Conservation (phyloP, 2,888 invertebrate species). For the Tillus elongatus region DNA sequence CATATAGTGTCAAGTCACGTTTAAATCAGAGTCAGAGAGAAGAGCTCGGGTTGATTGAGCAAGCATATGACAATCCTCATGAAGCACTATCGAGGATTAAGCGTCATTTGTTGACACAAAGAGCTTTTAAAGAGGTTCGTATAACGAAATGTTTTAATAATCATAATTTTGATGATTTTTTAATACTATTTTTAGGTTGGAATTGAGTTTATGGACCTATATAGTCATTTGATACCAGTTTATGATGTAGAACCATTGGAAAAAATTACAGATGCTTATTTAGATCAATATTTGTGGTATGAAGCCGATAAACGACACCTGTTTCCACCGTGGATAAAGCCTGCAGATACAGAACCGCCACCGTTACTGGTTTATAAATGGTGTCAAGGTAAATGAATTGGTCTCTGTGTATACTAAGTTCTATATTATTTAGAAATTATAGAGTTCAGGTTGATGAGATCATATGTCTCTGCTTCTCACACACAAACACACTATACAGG, state of each 20-base stretch:
- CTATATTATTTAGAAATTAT: too few species aligned
- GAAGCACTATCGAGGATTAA: constrained; percentile 98
- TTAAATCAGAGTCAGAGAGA: constrained; percentile 98
- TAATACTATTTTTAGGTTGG: constrained; percentile 58
- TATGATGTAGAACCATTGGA: constrained; percentile 99
- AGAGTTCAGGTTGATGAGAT: too few species aligned
- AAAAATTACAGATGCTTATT: constrained; percentile 98
- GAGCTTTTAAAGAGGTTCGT: constrained; percentile 97
- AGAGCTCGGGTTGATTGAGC: constrained; percentile 96
- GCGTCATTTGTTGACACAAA: constrained; percentile 94
- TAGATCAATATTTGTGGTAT: constrained; percentile 99
- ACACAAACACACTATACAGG: too few species aligned
- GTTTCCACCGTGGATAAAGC: constrained; percentile 99
- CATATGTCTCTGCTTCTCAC: too few species aligned
- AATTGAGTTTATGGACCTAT: constrained; percentile 99
- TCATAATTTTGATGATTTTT: too few species aligned
- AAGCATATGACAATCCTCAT: constrained; percentile 99
- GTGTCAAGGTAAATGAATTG: constrained; percentile 80
- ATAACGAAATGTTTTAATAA: too few species aligned
- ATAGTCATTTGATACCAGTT: constrained; percentile 96
- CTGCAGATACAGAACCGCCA: constrained; percentile 96
- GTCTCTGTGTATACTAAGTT: not conserved
- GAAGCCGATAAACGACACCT: constrained; percentile 96
- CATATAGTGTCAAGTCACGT: constrained; percentile 94
- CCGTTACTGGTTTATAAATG: constrained; percentile 91